These are phyloP conservation scores for Coronaproctus castanopsis DNA, from an alignment of 2,888 invertebrate genomes.

Conservation along the genomic window DNA sequence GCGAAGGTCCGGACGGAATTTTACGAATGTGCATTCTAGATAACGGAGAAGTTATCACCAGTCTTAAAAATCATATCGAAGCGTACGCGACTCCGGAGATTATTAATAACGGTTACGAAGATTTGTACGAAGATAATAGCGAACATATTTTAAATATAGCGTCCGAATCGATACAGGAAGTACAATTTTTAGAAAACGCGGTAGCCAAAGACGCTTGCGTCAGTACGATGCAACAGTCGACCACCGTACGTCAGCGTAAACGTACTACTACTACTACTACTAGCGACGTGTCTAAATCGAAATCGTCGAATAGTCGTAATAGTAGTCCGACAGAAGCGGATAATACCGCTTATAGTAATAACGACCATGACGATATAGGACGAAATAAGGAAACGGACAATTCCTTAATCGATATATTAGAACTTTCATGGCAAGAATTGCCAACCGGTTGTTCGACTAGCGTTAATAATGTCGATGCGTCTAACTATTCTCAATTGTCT, in stretches of 20 bases:
- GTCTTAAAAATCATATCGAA: conserved; percentile 11
- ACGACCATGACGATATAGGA: not conserved
- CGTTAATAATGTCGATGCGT: no score
- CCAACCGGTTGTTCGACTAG: not conserved
- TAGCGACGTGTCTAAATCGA: not conserved
- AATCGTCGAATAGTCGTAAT: not conserved
- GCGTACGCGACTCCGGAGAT: conserved; percentile 13
- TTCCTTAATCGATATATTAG: not conserved
- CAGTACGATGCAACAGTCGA: conserved; percentile 6
- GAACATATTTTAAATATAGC: conserved; percentile 15
- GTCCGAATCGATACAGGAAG: conserved; percentile 15
- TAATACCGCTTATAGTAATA: not conserved
- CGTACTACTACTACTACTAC: not conserved
- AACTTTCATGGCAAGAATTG: not conserved
- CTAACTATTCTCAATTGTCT: not conserved
- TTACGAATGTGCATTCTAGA: conserved; percentile 16
- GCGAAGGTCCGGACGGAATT: conserved; percentile 15
- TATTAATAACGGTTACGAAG: conserved; percentile 13
- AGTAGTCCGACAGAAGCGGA: not conserved
- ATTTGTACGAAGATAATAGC: conserved; percentile 15
- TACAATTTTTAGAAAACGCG: conserved; percentile 14
- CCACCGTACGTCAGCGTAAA: not conserved
- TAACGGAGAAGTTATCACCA: conserved; percentile 16
- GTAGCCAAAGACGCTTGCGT: conserved; percentile 10
- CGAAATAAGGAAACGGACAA: not conserved